Conservation (phyloP, 2,888 invertebrate species). For the Xanthia togata region DNA sequence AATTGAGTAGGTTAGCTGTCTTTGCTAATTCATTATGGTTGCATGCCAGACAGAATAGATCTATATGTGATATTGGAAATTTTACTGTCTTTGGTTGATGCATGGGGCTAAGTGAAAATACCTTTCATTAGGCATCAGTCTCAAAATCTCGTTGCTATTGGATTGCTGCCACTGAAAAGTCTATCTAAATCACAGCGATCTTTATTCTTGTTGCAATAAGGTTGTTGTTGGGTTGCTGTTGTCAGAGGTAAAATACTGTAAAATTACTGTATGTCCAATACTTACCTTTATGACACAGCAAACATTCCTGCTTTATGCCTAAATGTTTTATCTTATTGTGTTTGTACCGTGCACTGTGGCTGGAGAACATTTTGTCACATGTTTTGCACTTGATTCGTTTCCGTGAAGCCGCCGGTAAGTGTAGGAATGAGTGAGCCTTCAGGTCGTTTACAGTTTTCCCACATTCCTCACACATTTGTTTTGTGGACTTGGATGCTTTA, state of each 20-base stretch:
- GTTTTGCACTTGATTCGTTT: slow-evolving; percentile 74
- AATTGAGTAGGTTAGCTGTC: too few species aligned
- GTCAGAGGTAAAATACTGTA: neutral
- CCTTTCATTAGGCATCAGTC: too few species aligned
- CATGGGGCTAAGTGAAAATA: too few species aligned
- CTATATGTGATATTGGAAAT: too few species aligned
- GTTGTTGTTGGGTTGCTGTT: neutral
- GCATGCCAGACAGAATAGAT: neutral
- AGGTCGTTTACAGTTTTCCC: slow-evolving; percentile 80
- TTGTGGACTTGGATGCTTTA: slow-evolving; percentile 35
- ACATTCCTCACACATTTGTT: slow-evolving; percentile 82
- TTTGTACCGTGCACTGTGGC: slow-evolving; percentile 72
- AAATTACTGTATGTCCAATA: neutral
- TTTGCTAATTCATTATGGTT: neutral
- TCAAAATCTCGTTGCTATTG: too few species aligned
- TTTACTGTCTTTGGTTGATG: too few species aligned
- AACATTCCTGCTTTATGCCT: slow-evolving; percentile 79
- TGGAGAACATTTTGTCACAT: slow-evolving; percentile 79
- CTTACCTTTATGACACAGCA: slow-evolving; percentile 84
- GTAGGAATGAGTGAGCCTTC: slow-evolving; percentile 74
- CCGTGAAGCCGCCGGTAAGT: slow-evolving; percentile 70
- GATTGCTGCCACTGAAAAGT: too few species aligned
- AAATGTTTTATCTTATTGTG: slow-evolving; percentile 83
- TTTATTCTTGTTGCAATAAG: too few species aligned
- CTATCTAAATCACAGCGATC: too few species aligned